Evolutionary conservation across 2,888 invertebrate species (phyloP).

Genomic region (Julus scanicus): DNA sequence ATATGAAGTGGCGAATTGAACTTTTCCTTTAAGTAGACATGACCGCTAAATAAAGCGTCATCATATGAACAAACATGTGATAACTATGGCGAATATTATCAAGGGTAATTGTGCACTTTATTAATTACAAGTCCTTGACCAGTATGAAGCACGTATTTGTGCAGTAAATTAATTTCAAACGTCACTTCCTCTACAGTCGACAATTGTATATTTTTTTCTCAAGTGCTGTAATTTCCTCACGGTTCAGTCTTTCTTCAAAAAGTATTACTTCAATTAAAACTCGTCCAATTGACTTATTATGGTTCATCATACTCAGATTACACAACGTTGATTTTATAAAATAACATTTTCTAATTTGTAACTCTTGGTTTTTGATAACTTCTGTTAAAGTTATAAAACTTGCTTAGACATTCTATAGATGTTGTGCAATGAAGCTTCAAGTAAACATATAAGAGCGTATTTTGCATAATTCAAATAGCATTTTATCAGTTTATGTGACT

Average conservation of each 20-base stretch:
- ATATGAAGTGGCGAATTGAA: not conserved
- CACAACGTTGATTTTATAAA: too few species aligned
- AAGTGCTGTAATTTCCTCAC: not conserved
- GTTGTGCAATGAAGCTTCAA: too few species aligned
- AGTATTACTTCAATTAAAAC: not conserved
- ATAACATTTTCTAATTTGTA: too few species aligned
- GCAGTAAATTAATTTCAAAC: not conserved
- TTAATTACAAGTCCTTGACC: not conserved
- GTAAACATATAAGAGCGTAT: too few species aligned
- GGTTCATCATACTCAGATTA: not conserved
- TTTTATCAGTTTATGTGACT: too few species aligned
- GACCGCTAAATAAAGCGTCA: not conserved
- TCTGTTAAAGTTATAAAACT: too few species aligned
- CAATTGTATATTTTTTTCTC: not conserved
- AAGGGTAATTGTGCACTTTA: not conserved
- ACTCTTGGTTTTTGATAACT: too few species aligned
- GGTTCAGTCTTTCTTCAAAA: not conserved
- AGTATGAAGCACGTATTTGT: not conserved
- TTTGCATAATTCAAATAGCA: too few species aligned
- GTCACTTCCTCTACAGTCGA: not conserved
- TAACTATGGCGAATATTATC: not conserved
- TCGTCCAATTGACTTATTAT: not conserved
- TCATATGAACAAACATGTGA: not conserved
- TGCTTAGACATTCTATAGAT: too few species aligned
- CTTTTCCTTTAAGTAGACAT: not conserved